Evolutionary conservation across 2,113 vertebrate species (phyloP).

Genomic region (Mesitornis unicolor): DNA sequence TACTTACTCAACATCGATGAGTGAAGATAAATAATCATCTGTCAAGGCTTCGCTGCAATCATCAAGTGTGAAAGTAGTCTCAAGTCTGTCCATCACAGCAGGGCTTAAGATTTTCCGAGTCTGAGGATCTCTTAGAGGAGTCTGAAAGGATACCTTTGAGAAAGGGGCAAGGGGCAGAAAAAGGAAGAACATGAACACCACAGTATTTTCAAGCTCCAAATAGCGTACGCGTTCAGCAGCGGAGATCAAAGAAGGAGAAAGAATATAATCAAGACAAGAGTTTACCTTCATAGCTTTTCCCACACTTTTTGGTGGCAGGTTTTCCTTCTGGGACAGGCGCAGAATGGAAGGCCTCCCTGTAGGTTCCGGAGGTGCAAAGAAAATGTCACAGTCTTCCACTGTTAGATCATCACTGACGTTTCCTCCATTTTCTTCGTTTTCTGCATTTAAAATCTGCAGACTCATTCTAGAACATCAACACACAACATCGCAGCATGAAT

Average conservation of each 20-base stretch:
- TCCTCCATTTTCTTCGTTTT: conserved; percentile 78
- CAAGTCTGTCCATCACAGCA: conserved; percentile 52
- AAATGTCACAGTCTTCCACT: conserved; percentile 69
- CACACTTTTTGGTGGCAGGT: conserved; percentile 78
- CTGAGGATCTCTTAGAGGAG: conserved; percentile 87
- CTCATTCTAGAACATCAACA: conserved; percentile 83
- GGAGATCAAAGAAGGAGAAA: background rate
- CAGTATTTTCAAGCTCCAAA: background rate
- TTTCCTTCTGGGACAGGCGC: conserved; percentile 85
- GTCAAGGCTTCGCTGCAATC: conserved; percentile 44
- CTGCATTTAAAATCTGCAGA: conserved; percentile 77
- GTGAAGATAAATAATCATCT: background rate
- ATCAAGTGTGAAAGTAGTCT: conserved; percentile 33
- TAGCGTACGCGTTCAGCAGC: background rate
- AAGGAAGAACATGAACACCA: background rate
- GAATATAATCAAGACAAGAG: background rate
- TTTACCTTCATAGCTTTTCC: conserved; percentile 78
- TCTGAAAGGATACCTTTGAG: conserved; percentile 91
- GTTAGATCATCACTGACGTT: conserved; percentile 67
- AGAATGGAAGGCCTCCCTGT: conserved; percentile 86
- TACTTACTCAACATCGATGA: conserved; percentile 54
- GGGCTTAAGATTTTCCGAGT: conserved; percentile 86
- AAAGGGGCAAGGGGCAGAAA: background rate
- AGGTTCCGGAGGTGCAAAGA: conserved; percentile 75
- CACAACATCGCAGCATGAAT: background rate